These are phyloP conservation scores for Drosophila robusta DNA, from an alignment of 2,888 invertebrate species.

Conservation along the genomic window DNA sequence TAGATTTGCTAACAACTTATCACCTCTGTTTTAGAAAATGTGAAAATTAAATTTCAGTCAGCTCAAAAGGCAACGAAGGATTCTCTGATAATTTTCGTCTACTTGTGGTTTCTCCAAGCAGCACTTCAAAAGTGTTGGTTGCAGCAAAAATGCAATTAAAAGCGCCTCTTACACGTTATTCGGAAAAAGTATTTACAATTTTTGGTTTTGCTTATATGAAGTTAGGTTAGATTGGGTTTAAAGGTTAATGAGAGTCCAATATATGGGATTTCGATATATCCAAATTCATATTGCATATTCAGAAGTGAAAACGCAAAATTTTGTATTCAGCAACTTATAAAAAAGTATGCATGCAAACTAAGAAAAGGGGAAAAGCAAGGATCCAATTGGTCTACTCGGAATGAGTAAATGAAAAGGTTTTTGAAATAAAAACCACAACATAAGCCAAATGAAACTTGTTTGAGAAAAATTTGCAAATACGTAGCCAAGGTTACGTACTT, in stretches of 20 bases:
- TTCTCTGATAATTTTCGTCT: neutral
- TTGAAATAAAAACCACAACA: conserved; percentile 31
- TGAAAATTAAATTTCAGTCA: neutral
- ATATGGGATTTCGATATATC: too few relatives aligned
- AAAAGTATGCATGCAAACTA: too few relatives aligned
- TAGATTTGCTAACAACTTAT: conserved; percentile 3
- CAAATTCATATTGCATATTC: too few relatives aligned
- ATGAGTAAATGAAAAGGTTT: conserved; percentile 40
- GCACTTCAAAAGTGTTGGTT: conserved; percentile 9
- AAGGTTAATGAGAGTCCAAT: conserved; percentile 30
- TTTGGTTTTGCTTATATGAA: conserved; percentile 12
- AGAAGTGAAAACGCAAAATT: too few relatives aligned
- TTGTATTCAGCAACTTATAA: too few relatives aligned
- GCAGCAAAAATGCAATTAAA: conserved; percentile 21
- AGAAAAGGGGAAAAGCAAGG: too few relatives aligned
- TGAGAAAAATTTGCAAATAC: conserved; percentile 29
- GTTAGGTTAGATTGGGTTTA: conserved; percentile 21
- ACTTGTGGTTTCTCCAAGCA: conserved; percentile 3
- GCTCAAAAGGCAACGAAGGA: neutral
- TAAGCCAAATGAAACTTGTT: conserved; percentile 27
- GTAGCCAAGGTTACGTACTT: conserved; percentile 1
- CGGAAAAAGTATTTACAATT: conserved; percentile 34
- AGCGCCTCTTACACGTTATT: neutral
- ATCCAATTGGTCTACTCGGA: neutral
- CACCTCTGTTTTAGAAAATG: neutral